A percentile compares a stretch with the other conserved stretches of the same genome.
Evolutionary conservation across 2,797 vertebrate genomes (phyloP).

Genomic region (Enteromius viviparus): DNA sequence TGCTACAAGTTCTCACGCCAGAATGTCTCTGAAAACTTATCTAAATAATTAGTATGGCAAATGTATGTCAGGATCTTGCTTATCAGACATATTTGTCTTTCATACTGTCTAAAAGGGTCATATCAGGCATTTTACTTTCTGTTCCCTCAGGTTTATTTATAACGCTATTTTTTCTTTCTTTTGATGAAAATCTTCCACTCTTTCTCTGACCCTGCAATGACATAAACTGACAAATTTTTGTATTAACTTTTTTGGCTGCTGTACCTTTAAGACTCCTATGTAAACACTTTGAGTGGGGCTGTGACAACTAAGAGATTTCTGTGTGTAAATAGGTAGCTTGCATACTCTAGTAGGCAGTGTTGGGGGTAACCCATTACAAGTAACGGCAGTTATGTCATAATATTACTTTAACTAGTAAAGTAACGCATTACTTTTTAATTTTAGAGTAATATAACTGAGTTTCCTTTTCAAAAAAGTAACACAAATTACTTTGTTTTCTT

Average conservation of each 20-base stretch:
- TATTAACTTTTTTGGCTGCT: not conserved
- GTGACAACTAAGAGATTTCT: too few relatives aligned
- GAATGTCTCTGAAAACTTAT: conserved; percentile 62
- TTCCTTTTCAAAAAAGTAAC: too few relatives aligned
- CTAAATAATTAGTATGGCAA: conserved; percentile 50
- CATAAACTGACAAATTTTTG: not conserved
- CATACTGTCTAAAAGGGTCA: not conserved
- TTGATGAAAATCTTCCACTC: not conserved
- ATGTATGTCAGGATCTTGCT: not conserved
- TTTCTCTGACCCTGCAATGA: not conserved
- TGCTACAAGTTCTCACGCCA: conserved; percentile 71
- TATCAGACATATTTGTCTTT: conserved; percentile 11
- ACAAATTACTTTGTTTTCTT: too few relatives aligned
- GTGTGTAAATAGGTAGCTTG: too few relatives aligned
- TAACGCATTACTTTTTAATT: too few relatives aligned
- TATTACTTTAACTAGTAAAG: too few relatives aligned
- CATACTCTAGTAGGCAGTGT: too few relatives aligned
- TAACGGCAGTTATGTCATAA: too few relatives aligned
- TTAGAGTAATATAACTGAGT: too few relatives aligned
- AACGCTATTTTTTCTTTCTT: not conserved
- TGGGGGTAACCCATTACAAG: too few relatives aligned
- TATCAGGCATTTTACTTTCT: not conserved
- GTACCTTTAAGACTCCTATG: not conserved
- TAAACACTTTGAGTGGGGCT: not conserved
- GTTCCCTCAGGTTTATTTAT: not conserved